Evolutionary conservation across 2,797 vertebrate genomes (phyloP).

Genomic region (Myotis planiceps): DNA sequence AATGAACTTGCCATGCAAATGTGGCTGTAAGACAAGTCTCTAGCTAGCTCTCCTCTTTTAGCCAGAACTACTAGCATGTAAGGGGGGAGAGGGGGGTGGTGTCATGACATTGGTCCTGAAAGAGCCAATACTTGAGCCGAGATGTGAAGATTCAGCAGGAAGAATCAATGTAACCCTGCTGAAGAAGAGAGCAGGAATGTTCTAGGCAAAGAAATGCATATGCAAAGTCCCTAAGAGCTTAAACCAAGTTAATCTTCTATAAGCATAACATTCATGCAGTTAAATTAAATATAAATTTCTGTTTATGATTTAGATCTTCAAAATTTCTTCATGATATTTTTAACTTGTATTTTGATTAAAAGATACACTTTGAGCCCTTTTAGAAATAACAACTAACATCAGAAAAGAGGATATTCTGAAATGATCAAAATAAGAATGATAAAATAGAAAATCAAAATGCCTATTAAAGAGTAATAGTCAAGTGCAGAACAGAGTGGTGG

Average conservation of each 20-base stretch:
- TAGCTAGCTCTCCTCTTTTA: neutral
- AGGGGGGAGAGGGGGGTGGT: neutral
- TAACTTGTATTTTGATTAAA: neutral
- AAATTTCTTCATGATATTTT: neutral
- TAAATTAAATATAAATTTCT: neutral
- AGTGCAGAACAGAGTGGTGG: neutral
- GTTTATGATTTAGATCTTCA: neutral
- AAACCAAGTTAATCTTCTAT: neutral
- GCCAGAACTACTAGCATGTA: neutral
- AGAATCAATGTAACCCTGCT: neutral
- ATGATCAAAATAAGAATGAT: neutral
- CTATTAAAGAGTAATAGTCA: neutral
- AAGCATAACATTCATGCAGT: neutral
- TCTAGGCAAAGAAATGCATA: neutral
- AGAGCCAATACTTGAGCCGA: neutral
- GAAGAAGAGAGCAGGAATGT: neutral
- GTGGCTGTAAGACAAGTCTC: neutral
- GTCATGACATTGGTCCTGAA: neutral
- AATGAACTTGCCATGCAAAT: neutral
- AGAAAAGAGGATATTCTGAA: constrained; percentile 8
- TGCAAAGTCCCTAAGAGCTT: neutral
- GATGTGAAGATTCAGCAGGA: neutral
- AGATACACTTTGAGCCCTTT: neutral
- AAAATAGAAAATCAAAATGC: constrained; percentile 26
- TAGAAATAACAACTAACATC: neutral